A percentile compares a stretch with the other conserved stretches of the same genome.
phyloP scores from a whole-genome alignment of 2,888 invertebrate species.

The Phytoseiulus persimilis region DNA sequence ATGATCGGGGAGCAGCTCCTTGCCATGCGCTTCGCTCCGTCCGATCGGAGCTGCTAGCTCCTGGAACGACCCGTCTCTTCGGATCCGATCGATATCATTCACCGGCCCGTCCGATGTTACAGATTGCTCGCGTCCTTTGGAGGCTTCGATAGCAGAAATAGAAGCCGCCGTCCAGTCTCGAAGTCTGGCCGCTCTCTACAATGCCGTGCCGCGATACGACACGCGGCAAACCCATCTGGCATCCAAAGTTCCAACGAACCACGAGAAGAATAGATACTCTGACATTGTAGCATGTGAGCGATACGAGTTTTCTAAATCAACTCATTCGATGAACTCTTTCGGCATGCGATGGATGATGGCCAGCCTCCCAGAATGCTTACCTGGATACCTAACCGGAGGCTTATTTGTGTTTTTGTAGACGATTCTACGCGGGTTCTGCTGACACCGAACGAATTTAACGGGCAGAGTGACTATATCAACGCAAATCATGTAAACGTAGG shows the following conservation, averaged over 20 bases:
- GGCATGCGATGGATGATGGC: background rate
- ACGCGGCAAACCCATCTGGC: background rate
- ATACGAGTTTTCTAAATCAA: no score
- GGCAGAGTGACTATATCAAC: conserved; percentile 78
- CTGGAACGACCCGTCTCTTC: no score
- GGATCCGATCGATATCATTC: background rate
- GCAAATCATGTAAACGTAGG: conserved; percentile 81
- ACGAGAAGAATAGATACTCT: conserved; percentile 12
- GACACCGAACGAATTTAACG: conserved; percentile 52
- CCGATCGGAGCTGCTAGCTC: no score
- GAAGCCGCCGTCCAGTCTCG: conserved; percentile 11
- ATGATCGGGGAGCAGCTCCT: no score
- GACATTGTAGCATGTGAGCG: conserved; percentile 16
- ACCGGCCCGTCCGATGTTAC: background rate
- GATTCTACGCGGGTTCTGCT: conserved; percentile 84
- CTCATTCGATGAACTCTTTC: background rate
- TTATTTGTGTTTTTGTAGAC: conserved; percentile 57
- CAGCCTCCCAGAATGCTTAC: no score
- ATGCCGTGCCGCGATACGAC: background rate
- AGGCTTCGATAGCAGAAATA: background rate
- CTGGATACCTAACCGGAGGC: no score
- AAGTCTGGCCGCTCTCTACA: background rate
- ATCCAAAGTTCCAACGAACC: background rate
- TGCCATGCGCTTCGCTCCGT: no score
- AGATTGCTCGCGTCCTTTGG: background rate